These are phyloP conservation scores for Saimiri boliviensis DNA, from an alignment of 2,113 vertebrate species.

Conservation along the genomic window DNA sequence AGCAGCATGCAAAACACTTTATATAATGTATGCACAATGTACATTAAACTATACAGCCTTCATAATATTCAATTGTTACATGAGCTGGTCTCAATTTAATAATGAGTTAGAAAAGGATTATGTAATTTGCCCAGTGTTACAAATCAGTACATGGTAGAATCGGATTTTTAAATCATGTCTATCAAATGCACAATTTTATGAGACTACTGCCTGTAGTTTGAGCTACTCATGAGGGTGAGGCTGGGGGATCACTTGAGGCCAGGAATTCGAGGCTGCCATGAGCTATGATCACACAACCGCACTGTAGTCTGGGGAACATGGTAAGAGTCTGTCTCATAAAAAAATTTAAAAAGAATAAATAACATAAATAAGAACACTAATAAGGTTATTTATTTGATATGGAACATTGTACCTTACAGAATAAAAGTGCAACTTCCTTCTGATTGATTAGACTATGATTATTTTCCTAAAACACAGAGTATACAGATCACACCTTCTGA, in stretches of 20 bases:
- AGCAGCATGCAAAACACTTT: background rate
- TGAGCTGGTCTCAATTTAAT: background rate
- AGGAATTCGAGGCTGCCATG: too few relatives aligned
- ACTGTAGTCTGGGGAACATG: too few relatives aligned
- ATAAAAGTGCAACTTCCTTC: background rate
- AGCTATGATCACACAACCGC: too few relatives aligned
- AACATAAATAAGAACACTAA: conserved; percentile 14
- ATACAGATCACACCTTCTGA: conserved; percentile 4
- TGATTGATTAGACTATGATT: background rate
- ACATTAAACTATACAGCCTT: background rate
- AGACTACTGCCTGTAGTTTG: too few relatives aligned
- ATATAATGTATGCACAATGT: background rate
- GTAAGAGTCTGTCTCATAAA: too few relatives aligned
- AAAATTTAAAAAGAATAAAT: background rate
- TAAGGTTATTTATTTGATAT: conserved; percentile 15
- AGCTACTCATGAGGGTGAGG: too few relatives aligned
- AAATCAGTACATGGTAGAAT: background rate
- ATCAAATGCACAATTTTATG: background rate
- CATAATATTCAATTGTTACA: background rate
- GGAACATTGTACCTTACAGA: background rate
- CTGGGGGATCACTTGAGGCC: too few relatives aligned
- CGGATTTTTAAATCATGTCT: background rate
- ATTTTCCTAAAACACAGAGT: background rate
- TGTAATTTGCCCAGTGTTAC: background rate
- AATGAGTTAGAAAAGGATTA: background rate